A percentile compares a stretch with the other conserved stretches of the same genome.
Conservation (phyloP, 1,140 invertebrate species). For the Agrilus planipennis region DNA sequence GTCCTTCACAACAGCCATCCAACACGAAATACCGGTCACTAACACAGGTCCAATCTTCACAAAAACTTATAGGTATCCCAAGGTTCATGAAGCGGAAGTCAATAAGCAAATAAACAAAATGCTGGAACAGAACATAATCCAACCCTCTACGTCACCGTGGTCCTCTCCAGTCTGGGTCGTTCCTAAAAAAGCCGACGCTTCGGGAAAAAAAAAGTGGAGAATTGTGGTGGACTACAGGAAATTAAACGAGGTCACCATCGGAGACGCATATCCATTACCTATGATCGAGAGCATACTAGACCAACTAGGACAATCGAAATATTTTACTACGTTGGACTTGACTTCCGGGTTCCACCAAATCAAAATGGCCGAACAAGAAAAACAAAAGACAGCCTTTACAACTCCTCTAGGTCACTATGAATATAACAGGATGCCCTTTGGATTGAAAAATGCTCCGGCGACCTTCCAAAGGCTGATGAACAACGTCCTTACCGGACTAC, state of each 20-base stretch:
- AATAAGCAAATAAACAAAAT: slow-evolving; percentile 32
- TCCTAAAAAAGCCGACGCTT: slow-evolving; percentile 21
- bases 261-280: slow-evolving; percentile 38
- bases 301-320: slow-evolving; percentile 20
- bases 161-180: slow-evolving; percentile 10
- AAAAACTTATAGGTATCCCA: slow-evolving; percentile 28
- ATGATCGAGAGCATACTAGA: slow-evolving; percentile 36
- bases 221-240: slow-evolving; percentile 12
- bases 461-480: slow-evolving; percentile 31
- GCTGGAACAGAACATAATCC: slow-evolving; percentile 18
- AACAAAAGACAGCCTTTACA: slow-evolving; percentile 36
- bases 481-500: slow-evolving; percentile 9
- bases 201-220: slow-evolving; percentile 25
- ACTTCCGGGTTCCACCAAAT: neutral
- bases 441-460: slow-evolving; percentile 29
- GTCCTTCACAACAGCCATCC: slow-evolving; percentile 11
- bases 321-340: slow-evolving; percentile 1
- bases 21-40: slow-evolving; percentile 20
- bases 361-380: neutral
- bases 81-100: slow-evolving; percentile 31
- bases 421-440: slow-evolving; percentile 32
- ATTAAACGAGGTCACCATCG: slow-evolving; percentile 28
- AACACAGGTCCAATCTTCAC: slow-evolving; percentile 18
- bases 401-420: slow-evolving; percentile 24
- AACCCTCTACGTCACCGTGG: neutral